phyloP scores from a whole-genome alignment of 2,888 invertebrate species.

The Pristionchus japonicus region DNA sequence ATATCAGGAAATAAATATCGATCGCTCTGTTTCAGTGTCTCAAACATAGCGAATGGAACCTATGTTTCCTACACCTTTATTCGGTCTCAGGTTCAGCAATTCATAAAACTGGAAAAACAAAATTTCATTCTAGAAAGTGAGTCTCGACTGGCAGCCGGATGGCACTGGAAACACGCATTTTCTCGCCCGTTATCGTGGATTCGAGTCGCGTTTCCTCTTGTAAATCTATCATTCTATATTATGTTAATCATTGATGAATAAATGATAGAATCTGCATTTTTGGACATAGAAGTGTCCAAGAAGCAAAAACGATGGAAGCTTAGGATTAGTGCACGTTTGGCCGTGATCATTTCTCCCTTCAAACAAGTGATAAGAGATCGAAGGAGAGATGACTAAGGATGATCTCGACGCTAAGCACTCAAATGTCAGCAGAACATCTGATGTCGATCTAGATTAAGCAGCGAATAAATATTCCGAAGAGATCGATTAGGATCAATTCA shows the following conservation, averaged over 20 bases:
- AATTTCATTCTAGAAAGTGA: not conserved
- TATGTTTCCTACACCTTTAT: not conserved
- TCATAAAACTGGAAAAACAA: not conserved
- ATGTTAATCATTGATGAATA: not conserved
- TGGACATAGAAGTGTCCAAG: too few relatives aligned
- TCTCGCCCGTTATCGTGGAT: not conserved
- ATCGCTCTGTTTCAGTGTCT: not conserved
- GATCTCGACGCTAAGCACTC: not conserved
- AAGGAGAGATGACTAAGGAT: not conserved
- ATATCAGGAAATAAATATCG: not conserved
- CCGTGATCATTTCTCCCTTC: not conserved
- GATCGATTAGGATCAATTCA: too few relatives aligned
- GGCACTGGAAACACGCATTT: not conserved
- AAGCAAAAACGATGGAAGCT: not conserved
- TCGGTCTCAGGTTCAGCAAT: not conserved
- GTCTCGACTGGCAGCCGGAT: not conserved
- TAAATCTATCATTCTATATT: not conserved
- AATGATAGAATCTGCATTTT: not conserved
- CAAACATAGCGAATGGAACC: not conserved
- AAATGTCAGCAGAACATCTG: not conserved
- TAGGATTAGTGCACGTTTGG: not conserved
- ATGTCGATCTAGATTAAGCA: not conserved
- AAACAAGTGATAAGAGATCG: not conserved
- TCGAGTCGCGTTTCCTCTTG: not conserved
- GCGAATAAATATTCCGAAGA: too few relatives aligned